Evolutionary conservation across 1,140 invertebrate genomes (phyloP).

Genomic region (Drosophila tristis): DNA sequence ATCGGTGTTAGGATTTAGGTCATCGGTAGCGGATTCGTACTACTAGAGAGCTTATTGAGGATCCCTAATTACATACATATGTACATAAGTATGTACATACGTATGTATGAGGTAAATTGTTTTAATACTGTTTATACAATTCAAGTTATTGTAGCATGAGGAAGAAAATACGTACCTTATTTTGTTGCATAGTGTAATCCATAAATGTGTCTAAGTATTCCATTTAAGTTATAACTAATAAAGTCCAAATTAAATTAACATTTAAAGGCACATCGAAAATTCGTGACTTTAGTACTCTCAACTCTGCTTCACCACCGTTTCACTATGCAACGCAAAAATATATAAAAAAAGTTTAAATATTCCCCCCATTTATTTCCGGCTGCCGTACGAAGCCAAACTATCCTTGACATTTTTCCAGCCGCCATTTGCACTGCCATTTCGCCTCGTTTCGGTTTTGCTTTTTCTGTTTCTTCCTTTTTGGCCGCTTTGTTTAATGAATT

Average conservation of each 20-base stretch:
- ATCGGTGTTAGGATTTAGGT: no score
- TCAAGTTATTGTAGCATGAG: no score
- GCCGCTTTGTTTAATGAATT: slow-evolving; percentile 67
- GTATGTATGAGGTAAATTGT: no score
- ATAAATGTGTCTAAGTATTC: no score
- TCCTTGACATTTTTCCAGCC: slow-evolving; percentile 72
- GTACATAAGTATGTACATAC: no score
- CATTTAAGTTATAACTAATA: background rate
- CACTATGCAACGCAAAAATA: background rate
- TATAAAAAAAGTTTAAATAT: slow-evolving; percentile 18
- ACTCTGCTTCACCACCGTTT: background rate
- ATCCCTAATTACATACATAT: no score
- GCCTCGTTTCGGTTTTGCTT: slow-evolving; percentile 34
- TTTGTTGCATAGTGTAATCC: no score
- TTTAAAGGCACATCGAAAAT: slow-evolving; percentile 2
- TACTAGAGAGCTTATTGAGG: no score
- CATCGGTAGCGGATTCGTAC: no score
- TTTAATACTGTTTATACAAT: no score
- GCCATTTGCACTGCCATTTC: slow-evolving; percentile 45
- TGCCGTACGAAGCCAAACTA: slow-evolving; percentile 37
- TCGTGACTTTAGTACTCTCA: slow-evolving; percentile 1
- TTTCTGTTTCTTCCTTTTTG: slow-evolving; percentile 1
- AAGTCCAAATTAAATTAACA: slow-evolving; percentile 6
- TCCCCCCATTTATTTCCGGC: slow-evolving; percentile 46
- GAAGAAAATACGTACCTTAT: no score